These are phyloP conservation scores for Pygocentrus nattereri DNA, from an alignment of 2,797 vertebrate species.

Conservation along the genomic window DNA sequence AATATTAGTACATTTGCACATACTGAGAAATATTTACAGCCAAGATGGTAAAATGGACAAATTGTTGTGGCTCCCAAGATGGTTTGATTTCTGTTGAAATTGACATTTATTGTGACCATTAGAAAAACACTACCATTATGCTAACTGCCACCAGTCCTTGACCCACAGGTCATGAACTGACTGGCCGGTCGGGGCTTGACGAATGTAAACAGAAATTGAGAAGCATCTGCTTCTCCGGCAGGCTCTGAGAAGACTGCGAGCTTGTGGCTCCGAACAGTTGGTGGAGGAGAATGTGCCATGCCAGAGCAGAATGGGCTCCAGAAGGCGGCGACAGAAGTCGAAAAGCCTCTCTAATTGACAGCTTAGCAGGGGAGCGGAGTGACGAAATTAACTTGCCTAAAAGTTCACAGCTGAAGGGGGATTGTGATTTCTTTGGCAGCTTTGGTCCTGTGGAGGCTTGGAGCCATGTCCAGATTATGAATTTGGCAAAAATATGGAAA, in stretches of 20 bases:
- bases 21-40: too few relatives aligned
- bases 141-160: neutral
- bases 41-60: too few relatives aligned
- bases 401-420: constrained; percentile 1
- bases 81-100: too few relatives aligned
- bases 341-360: constrained; percentile 36
- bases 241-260: neutral
- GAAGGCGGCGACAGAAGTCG: constrained; percentile 17
- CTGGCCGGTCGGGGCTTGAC: neutral
- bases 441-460: neutral
- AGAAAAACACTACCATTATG: neutral
- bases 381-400: neutral
- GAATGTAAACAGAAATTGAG: constrained; percentile 20
- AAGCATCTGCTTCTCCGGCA: constrained; percentile 34
- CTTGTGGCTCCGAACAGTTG: constrained; percentile 9
- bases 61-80: too few relatives aligned
- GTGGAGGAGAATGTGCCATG: neutral
- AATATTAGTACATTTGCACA: too few relatives aligned
- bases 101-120: neutral
- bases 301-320: constrained; percentile 16
- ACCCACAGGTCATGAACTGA: neutral
- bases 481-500: neutral
- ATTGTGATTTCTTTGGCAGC: constrained; percentile 4
- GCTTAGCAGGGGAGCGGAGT: constrained; percentile 18
- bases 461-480: neutral